phyloP scores from a whole-genome alignment of 2,797 vertebrate species.

The Triplophysa yarkandensis region DNA sequence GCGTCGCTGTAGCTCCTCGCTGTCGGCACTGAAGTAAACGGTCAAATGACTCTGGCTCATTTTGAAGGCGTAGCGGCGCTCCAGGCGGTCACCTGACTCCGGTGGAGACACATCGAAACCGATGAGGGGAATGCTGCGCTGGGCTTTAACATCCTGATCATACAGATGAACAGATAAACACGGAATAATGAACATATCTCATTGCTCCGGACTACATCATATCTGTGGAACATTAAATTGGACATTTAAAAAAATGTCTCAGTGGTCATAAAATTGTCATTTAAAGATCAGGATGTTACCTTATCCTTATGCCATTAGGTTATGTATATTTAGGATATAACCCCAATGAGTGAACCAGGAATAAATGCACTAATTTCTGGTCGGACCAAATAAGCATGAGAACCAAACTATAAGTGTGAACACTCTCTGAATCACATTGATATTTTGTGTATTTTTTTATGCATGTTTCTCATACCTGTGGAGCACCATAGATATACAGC shows the following conservation, averaged over 20 bases:
- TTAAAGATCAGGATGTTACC: too few relatives aligned
- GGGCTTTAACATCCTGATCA: constrained; percentile 87
- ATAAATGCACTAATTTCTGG: too few relatives aligned
- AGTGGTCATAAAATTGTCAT: too few relatives aligned
- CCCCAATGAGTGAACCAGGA: too few relatives aligned
- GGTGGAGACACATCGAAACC: constrained; percentile 87
- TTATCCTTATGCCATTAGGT: too few relatives aligned
- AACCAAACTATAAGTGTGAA: too few relatives aligned
- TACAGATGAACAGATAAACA: not conserved
- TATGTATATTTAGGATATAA: too few relatives aligned
- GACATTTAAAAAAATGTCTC: too few relatives aligned
- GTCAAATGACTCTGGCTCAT: constrained; percentile 91
- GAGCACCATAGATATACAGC: constrained; percentile 90
- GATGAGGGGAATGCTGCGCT: constrained; percentile 88
- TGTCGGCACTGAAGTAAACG: constrained; percentile 88
- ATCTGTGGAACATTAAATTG: too few relatives aligned
- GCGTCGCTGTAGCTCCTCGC: constrained; percentile 84
- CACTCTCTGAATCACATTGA: not conserved
- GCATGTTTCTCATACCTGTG: constrained; percentile 76
- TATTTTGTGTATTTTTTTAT: not conserved
- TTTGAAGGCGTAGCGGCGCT: constrained; percentile 86
- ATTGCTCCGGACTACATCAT: too few relatives aligned
- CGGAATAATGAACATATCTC: not conserved
- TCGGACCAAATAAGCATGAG: too few relatives aligned
- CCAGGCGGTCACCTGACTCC: constrained; percentile 84